Conservation (phyloP, 1,140 invertebrate genomes). For the Helicoverpa zea region DNA sequence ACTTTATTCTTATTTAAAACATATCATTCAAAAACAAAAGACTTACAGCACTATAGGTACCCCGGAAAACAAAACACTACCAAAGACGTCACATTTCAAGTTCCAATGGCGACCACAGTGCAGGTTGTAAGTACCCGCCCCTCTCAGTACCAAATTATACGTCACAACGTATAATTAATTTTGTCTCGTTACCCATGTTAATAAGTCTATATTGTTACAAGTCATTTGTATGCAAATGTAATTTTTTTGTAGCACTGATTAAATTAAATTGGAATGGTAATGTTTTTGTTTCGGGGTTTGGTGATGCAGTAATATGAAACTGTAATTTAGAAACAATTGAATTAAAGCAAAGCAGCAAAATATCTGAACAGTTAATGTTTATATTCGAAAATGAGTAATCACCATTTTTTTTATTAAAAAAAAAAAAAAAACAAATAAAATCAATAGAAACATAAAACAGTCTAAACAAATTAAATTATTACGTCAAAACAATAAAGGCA, state of each 20-base stretch:
- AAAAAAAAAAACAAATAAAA: too few species aligned
- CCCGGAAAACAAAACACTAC: neutral
- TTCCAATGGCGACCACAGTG: slow-evolving; percentile 20
- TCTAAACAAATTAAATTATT: slow-evolving; percentile 16
- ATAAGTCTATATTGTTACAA: slow-evolving; percentile 35
- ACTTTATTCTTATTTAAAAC: too few species aligned
- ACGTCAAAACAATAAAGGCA: slow-evolving; percentile 38
- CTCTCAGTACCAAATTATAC: slow-evolving; percentile 40
- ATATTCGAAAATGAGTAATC: too few species aligned
- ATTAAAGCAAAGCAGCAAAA: too few species aligned
- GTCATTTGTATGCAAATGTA: slow-evolving; percentile 41
- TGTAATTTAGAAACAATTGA: too few species aligned
- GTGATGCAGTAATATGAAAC: neutral
- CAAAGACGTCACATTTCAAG: slow-evolving; percentile 1
- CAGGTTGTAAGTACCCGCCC: slow-evolving; percentile 16
- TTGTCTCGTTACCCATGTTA: slow-evolving; percentile 46
- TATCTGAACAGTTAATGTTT: too few species aligned
- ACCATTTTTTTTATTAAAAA: too few species aligned
- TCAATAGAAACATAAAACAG: neutral
- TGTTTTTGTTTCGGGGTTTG: neutral
- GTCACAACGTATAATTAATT: slow-evolving; percentile 45
- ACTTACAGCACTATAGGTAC: too few species aligned
- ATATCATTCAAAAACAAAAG: too few species aligned
- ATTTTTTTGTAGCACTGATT: slow-evolving; percentile 18
- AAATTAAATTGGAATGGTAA: neutral